Evolutionary conservation across 2,888 invertebrate species (phyloP), one percentile per base, ranked within the genome.

Genomic region (Hydrotaea diabolus): DNA sequence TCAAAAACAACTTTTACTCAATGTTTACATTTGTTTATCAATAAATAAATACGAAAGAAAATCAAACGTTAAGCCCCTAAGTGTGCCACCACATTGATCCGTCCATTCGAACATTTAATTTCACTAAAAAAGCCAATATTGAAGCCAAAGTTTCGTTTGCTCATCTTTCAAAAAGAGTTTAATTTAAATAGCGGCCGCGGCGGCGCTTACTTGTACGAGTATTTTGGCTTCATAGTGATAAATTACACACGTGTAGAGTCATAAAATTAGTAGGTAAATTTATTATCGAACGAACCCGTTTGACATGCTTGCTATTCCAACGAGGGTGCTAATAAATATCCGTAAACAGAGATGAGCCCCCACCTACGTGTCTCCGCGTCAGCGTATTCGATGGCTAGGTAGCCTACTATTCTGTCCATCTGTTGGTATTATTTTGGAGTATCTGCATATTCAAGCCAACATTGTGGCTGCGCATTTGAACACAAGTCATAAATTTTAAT

Each of bases 221-320:
- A 7, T 23, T 31, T 39, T 66, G 36, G 49, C 46, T 64, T 64
- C 73, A 73, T 53, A 69, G 36, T 73, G 64, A 73, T 55, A 53
- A 73, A 73, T 73, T 49, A 64, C 72, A 23, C 78, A 79, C 78
- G 73, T 73, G 78, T 79, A 39, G 19, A 46, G 7, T 64, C 71
- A 64, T 39, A 39, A 64, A 73, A 64, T 7, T 36, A n/a, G 62
- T 62, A 26, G 62, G 17, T n/a, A 66, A 15, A 43, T 66, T 69
- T 69, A 9, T 66, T 46, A 69, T 31, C 31, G 2, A 21, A 64
- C 53, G 23, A 59, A 77, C 43, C 71, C 69, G 46, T 74, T 69
- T 69, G 26, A 66, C 73, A 43, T 66, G 74, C 9, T 69, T 77
- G 15, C 49, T 64, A 49, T 62, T 62, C 31, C 73, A 8, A 55